phyloP scores from a whole-genome alignment of 2,113 vertebrate genomes.

The Pachycephala philippinensis region DNA sequence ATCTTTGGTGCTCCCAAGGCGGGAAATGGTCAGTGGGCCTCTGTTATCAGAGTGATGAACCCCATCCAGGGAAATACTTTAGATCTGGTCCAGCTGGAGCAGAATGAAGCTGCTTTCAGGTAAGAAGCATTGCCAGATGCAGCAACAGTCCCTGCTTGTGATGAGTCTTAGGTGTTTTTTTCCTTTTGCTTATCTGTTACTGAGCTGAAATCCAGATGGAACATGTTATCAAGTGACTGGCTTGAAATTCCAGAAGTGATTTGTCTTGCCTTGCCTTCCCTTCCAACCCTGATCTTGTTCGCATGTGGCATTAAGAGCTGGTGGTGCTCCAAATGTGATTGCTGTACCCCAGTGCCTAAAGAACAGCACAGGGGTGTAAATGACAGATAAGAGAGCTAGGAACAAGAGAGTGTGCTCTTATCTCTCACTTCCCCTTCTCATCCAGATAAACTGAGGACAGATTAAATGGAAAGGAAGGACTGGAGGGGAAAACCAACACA shows the following conservation, averaged over 20 bases:
- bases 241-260: background rate
- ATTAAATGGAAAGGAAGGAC: background rate
- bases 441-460: background rate
- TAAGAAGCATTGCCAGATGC: slow-evolving; percentile 40
- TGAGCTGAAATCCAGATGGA: background rate
- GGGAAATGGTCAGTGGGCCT: slow-evolving; percentile 96
- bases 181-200: background rate
- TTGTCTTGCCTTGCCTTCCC: background rate
- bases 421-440: background rate
- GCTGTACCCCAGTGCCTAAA: background rate
- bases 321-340: background rate
- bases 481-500: background rate
- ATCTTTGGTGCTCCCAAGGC: slow-evolving; percentile 97
- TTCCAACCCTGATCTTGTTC: background rate
- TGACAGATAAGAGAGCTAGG: background rate
- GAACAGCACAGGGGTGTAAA: background rate
- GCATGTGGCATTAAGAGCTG: background rate
- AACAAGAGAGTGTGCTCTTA: background rate
- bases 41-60: slow-evolving; percentile 92
- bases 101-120: slow-evolving; percentile 99
- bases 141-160: background rate
- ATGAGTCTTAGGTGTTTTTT: background rate
- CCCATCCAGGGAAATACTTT: slow-evolving; percentile 93
- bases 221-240: background rate
- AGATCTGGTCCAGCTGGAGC: slow-evolving; percentile 94